phyloP scores from a whole-genome alignment of 1,140 invertebrate species.

The Artemia franciscana region DNA sequence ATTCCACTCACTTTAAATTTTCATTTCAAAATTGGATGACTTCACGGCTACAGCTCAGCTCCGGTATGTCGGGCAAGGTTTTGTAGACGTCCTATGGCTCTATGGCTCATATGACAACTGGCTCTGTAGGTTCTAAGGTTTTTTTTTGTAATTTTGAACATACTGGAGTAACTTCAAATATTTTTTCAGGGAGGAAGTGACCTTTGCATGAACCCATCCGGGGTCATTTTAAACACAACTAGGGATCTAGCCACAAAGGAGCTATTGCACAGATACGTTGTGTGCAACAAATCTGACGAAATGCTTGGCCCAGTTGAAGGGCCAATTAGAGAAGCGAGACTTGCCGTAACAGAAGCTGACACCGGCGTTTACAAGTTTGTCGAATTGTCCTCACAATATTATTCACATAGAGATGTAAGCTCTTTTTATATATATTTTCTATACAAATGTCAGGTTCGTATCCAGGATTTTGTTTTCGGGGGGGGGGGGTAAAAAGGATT shows the following conservation, averaged over 20 bases:
- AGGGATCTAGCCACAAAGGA: not conserved
- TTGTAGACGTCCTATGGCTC: too few species aligned
- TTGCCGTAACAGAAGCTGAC: not conserved
- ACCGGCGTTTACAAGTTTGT: not conserved
- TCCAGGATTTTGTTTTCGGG: too few species aligned
- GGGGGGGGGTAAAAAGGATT: too few species aligned
- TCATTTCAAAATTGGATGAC: too few species aligned
- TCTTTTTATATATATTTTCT: too few species aligned
- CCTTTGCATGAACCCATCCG: not conserved
- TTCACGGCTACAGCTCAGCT: too few species aligned
- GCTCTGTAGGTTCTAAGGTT: too few species aligned
- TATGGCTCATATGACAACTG: too few species aligned
- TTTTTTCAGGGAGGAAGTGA: not conserved
- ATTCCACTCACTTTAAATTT: too few species aligned
- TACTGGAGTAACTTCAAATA: not conserved
- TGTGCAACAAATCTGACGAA: not conserved
- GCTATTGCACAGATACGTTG: not conserved
- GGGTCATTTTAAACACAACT: not conserved
- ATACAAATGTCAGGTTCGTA: too few species aligned
- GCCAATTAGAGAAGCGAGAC: not conserved
- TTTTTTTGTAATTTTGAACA: too few species aligned
- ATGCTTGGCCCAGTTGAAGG: not conserved
- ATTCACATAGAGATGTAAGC: not conserved
- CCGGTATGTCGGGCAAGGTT: too few species aligned
- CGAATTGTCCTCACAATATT: not conserved